Percentiles rank a stretch among this genome's conserved stretches.
Evolutionary conservation across 1,140 invertebrate species (phyloP).

Genomic region (Bombus difficillimus): DNA sequence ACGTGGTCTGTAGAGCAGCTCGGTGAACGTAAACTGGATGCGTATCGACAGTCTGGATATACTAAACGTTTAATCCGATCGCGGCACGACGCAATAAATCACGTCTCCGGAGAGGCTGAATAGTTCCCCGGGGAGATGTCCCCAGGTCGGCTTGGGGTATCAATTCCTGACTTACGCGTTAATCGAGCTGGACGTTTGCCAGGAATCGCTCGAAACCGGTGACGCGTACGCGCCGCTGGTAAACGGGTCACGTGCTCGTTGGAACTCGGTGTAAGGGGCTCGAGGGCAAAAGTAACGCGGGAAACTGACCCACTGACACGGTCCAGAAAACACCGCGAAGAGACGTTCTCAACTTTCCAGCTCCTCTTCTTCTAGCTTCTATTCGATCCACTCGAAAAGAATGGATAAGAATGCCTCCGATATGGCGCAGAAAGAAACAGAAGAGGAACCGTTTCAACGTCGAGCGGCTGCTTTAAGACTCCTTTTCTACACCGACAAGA

Average conservation of each 20-base stretch:
- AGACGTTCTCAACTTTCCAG: neutral
- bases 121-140: constrained; percentile 5
- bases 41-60: neutral
- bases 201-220: constrained; percentile 25
- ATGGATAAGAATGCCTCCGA: neutral
- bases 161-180: constrained; percentile 65
- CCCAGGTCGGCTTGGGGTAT: neutral
- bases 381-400: neutral
- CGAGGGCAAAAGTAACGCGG: constrained; percentile 22
- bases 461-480: neutral
- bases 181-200: constrained; percentile 63
- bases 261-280: neutral
- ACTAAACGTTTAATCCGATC: constrained; percentile 19
- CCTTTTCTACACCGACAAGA: neutral
- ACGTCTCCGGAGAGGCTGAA: constrained; percentile 4
- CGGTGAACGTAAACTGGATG: neutral
- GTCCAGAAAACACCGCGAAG: neutral
- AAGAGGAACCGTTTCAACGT: neutral
- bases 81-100: constrained; percentile 14
- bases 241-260: constrained; percentile 32
- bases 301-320: constrained; percentile 41
- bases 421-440: neutral
- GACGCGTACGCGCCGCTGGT: neutral
- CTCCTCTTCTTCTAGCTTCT: neutral
- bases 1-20: neutral